phyloP scores from a whole-genome alignment of 2,113 vertebrate genomes.

The Rhea pennata region DNA sequence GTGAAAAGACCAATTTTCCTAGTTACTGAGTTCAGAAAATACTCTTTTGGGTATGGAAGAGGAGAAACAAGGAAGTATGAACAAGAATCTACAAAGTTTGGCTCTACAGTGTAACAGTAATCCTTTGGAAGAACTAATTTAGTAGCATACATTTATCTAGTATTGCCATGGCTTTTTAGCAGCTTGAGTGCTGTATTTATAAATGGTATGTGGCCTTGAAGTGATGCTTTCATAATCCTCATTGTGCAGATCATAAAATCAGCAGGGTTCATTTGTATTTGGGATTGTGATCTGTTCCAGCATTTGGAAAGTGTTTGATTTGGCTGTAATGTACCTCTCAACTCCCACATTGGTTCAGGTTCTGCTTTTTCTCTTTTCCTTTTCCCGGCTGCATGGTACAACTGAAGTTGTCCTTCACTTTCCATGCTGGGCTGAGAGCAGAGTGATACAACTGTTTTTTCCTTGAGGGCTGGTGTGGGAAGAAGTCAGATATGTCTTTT shows the following conservation, averaged over 20 bases:
- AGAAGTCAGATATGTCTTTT: conserved; percentile 30
- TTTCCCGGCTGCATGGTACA: neutral
- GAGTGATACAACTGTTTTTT: conserved; percentile 24
- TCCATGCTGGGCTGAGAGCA: neutral
- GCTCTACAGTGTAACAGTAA: neutral
- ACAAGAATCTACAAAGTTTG: conserved; percentile 6
- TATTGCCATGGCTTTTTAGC: neutral
- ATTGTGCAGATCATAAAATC: conserved; percentile 45
- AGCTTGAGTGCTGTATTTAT: neutral
- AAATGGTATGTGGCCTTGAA: conserved; percentile 25
- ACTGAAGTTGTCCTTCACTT: neutral
- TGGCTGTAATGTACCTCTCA: neutral
- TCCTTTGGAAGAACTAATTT: conserved; percentile 2
- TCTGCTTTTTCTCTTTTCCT: conserved; percentile 29
- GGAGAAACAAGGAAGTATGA: conserved; percentile 18
- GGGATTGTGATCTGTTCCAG: conserved; percentile 20
- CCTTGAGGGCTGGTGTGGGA: neutral
- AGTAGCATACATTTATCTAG: neutral
- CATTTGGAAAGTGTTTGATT: conserved; percentile 56
- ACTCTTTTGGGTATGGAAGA: conserved; percentile 27
- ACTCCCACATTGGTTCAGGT: conserved; percentile 21
- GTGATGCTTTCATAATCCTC: conserved; percentile 31
- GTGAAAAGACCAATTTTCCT: neutral
- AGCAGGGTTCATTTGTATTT: conserved; percentile 44
- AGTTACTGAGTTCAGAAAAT: conserved; percentile 47